Percentiles rank a stretch among this genome's conserved stretches.
phyloP scores from a whole-genome alignment of 2,113 vertebrate genomes.

The Nettapus auritus region DNA sequence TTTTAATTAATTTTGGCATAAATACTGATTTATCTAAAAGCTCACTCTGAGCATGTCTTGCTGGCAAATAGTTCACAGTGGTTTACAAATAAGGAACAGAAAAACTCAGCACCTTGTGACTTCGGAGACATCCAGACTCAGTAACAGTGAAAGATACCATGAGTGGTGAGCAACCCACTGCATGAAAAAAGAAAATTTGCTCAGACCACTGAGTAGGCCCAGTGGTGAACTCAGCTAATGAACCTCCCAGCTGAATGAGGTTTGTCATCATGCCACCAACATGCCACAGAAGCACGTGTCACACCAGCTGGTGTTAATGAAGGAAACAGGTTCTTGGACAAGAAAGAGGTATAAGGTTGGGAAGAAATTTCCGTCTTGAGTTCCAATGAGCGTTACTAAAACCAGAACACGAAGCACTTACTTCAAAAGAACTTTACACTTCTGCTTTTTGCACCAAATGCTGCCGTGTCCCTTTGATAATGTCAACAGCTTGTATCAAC shows the following conservation, averaged over 20 bases:
- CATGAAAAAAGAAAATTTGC: background rate
- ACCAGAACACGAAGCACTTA: background rate
- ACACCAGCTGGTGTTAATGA: background rate
- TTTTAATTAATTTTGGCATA: background rate
- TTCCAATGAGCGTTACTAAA: background rate
- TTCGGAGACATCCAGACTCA: background rate
- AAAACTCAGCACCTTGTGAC: background rate
- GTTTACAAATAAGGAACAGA: background rate
- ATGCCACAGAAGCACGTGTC: background rate
- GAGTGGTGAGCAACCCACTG: background rate
- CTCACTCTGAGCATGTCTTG: background rate
- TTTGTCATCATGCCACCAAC: background rate
- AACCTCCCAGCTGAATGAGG: background rate
- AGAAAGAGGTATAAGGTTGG: background rate
- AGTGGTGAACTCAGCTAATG: background rate
- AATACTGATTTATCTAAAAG: background rate
- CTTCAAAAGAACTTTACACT: background rate
- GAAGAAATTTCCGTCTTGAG: background rate
- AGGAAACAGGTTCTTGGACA: fast-evolving
- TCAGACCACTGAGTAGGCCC: background rate
- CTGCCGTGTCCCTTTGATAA: background rate
- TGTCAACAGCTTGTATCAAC: background rate
- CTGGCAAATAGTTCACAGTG: background rate
- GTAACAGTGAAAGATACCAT: background rate
- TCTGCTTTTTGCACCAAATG: background rate